phyloP scores from a whole-genome alignment of 1,140 invertebrate genomes.

The Aphelenchoides besseyi region DNA sequence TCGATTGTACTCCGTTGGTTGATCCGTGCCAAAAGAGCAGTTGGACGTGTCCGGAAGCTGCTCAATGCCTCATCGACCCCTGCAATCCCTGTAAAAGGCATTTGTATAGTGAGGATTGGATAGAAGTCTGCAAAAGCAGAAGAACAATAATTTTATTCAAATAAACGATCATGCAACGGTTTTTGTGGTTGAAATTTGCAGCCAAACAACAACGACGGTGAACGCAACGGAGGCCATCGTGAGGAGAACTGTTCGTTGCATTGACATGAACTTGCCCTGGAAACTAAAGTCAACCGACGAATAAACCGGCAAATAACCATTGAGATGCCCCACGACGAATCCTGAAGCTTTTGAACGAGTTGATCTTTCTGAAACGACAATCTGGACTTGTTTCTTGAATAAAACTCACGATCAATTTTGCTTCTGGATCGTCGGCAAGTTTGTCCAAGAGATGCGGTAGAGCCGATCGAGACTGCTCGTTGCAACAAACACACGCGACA shows the following conservation, averaged over 20 bases:
- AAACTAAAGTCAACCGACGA: neutral
- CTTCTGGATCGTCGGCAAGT: neutral
- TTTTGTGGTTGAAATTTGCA: neutral
- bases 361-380: conserved; percentile 15
- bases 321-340: conserved; percentile 1
- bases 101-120: too few species aligned
- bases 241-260: neutral
- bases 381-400: neutral
- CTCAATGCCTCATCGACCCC: too few species aligned
- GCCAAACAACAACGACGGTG: conserved; percentile 6
- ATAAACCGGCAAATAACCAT: neutral
- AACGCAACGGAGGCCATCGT: conserved; percentile 8
- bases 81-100: too few species aligned
- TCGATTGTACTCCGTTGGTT: too few species aligned
- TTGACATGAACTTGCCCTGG: conserved; percentile 2
- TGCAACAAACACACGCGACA: conserved; percentile 13
- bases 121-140: too few species aligned
- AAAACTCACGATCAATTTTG: conserved; percentile 12
- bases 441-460: neutral
- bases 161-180: too few species aligned
- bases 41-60: too few species aligned
- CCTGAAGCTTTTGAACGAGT: conserved; percentile 13
- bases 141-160: too few species aligned
- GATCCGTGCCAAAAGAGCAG: too few species aligned
- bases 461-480: conserved; percentile 12